Percentiles rank a stretch among this genome's conserved stretches.
These are phyloP conservation scores for Lasioglossum oenotherae DNA, from an alignment of 2,888 invertebrate species.

Conservation along the genomic window DNA sequence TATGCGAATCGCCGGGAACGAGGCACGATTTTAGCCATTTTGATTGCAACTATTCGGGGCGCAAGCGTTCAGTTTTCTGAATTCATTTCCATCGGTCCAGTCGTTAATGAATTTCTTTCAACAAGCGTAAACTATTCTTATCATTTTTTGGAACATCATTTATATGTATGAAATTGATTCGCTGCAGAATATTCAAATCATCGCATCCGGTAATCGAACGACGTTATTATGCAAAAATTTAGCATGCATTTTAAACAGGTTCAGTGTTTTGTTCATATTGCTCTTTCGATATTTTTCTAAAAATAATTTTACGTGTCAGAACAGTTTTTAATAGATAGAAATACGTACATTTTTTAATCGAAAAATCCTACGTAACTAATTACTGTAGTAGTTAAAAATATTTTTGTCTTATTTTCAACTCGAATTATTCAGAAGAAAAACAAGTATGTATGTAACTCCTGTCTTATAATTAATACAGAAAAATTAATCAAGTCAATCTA, in stretches of 20 bases:
- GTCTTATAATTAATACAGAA: not conserved
- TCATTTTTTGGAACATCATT: not conserved
- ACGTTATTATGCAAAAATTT: not conserved
- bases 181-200: not conserved
- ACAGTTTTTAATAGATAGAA: not conserved
- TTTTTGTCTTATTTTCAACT: not conserved
- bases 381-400: not conserved
- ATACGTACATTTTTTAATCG: not conserved
- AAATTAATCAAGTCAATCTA: too few relatives aligned
- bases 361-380: not conserved
- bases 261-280: not conserved
- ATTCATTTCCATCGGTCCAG: too few relatives aligned
- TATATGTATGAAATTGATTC: not conserved
- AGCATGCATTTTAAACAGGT: not conserved
- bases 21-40: not conserved
- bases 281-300: not conserved
- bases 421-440: too few relatives aligned
- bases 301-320: not conserved
- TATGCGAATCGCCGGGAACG: not conserved
- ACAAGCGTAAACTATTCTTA: not conserved
- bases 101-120: not conserved
- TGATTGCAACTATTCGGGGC: not conserved
- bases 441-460: too few relatives aligned
- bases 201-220: not conserved
- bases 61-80: not conserved